These are phyloP conservation scores for Eupeodes luniger DNA, from an alignment of 2,888 invertebrate species.

Conservation along the genomic window DNA sequence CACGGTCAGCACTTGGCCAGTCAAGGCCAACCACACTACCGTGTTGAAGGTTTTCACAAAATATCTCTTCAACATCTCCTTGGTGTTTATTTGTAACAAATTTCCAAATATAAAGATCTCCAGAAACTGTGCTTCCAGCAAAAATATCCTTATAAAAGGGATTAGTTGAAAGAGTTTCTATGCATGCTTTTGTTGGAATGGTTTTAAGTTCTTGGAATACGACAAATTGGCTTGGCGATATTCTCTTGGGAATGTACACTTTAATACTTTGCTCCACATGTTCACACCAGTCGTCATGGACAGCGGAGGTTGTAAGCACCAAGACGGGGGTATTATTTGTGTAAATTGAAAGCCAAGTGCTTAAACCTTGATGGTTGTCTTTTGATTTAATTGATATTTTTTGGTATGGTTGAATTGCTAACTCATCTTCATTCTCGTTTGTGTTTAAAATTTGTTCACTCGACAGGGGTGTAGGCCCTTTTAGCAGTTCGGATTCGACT, in stretches of 20 bases:
- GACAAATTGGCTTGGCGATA: conserved; percentile 79
- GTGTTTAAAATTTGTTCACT: conserved; percentile 49
- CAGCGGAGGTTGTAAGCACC: conserved; percentile 80
- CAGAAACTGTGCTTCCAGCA: conserved; percentile 82
- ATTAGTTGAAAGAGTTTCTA: conserved; percentile 81
- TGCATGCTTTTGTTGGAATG: conserved; percentile 81
- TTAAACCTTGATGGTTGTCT: conserved; percentile 80
- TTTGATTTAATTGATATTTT: conserved; percentile 78
- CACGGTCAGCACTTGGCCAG: conserved; percentile 80
- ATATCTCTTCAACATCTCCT: conserved; percentile 80
- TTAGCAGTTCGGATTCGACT: conserved; percentile 84
- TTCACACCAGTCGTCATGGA: conserved; percentile 83
- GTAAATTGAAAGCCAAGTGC: conserved; percentile 82
- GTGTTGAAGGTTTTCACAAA: conserved; percentile 79
- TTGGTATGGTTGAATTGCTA: conserved; percentile 81
- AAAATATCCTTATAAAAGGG: conserved; percentile 82
- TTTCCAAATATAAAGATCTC: conserved; percentile 82
- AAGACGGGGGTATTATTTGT: conserved; percentile 82
- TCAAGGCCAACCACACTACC: conserved; percentile 82
- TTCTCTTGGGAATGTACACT: conserved; percentile 81
- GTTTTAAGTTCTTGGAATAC: conserved; percentile 79
- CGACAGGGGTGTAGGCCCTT: conserved; percentile 80
- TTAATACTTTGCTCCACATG: conserved; percentile 81
- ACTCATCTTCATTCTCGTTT: conserved; percentile 70
- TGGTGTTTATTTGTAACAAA: conserved; percentile 75